Base-by-base conservation (phyloP, 2,797 vertebrate species). In the Cottoperca gobio region DNA sequence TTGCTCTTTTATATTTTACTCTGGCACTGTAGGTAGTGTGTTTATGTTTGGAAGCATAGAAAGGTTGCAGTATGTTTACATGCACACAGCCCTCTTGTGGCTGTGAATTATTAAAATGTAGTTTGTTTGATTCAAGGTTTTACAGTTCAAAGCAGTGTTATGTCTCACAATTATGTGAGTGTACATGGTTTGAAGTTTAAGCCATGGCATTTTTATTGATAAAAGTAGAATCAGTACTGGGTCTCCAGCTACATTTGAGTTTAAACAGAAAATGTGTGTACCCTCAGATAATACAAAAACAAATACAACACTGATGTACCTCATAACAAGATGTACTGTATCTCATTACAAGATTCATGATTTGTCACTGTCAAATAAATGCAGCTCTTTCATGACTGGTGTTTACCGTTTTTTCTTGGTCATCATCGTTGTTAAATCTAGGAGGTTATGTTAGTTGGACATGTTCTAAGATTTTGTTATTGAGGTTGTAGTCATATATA, bases 361-460 rank as follows among this genome's bases (percentile, higher is more conserved):
- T 76, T 76, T 84, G 57, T 82, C 55, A 78, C 49, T 88, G 76
- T 83, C 55, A 86, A 92, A 92, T 93, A 93, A 93, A 93, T 78
- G 69, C 72, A 88, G 66, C 71, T 85, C 46, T 86, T 85, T 85
- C 78, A 66, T 76, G 75, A 62, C 42, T 52, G 13, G 17, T 58
- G 49, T 46, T 13, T 5, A 24, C n/a, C 73, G 2, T 40, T 1
- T 43, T 78, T 55, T 40, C 19, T 67, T 58, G 4, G 6, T 60
- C 6, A 42, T 73, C 53, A 33, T 16, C 9, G 16, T 39, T 23
- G 2, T 12, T 35, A n/a, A 0, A 69, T 12, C 26, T 16, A 6
- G 8, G 19, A 58, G 9, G 11, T 33, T 58, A 6, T 33, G 8
- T 35, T 6, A 26, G 11, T 37, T 24, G 28, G n/a, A 45, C 14